Percentiles rank a stretch among this genome's conserved stretches.
Conservation (phyloP, 2,113 vertebrate species). For the Dicentrarchus labrax region DNA sequence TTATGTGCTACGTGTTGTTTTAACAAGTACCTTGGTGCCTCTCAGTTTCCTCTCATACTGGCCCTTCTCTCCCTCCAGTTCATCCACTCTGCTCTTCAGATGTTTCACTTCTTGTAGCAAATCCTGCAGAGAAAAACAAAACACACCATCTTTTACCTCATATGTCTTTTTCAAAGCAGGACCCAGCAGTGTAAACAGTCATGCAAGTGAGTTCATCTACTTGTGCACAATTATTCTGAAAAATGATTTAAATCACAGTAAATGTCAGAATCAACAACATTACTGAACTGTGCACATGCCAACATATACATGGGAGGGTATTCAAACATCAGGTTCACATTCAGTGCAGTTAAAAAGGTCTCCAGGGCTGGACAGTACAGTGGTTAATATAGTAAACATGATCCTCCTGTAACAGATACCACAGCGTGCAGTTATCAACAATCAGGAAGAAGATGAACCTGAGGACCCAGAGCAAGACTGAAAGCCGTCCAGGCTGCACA, state of each 20-base stretch:
- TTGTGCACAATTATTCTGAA: neutral
- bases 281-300: slow-evolving; percentile 48
- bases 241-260: neutral
- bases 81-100: slow-evolving; percentile 94
- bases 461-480: slow-evolving; percentile 40
- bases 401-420: slow-evolving; percentile 69
- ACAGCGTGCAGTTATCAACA: slow-evolving; percentile 78
- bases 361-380: slow-evolving; percentile 34
- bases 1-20: neutral
- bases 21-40: slow-evolving; percentile 91
- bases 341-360: slow-evolving; percentile 66
- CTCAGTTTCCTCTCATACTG: slow-evolving; percentile 94
- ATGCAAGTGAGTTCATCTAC: slow-evolving; percentile 1
- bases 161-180: neutral
- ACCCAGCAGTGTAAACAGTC: neutral
- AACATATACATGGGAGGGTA: slow-evolving; percentile 14
- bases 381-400: slow-evolving; percentile 62
- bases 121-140: slow-evolving; percentile 82
- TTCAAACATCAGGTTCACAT: slow-evolving; percentile 48
- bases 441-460: slow-evolving; percentile 52
- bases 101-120: slow-evolving; percentile 90
- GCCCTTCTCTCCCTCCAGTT: slow-evolving; percentile 92
- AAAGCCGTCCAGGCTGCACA: slow-evolving; percentile 33
- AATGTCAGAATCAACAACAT: slow-evolving; percentile 12
- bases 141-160: neutral